Base-by-base conservation (phyloP, 2,113 vertebrate genomes). In the Notothenia coriiceps region DNA sequence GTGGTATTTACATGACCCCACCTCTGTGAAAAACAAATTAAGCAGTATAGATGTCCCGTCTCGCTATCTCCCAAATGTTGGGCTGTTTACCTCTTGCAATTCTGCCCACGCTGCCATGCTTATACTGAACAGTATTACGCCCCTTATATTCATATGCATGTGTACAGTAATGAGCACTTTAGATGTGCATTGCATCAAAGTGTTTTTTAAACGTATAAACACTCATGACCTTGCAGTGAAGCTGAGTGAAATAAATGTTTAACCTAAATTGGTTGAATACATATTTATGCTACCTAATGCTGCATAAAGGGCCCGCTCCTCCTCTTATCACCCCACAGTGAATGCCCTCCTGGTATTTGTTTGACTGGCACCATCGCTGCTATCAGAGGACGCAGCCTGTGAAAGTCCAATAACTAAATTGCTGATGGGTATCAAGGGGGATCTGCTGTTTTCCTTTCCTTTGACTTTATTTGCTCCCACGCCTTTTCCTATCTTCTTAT, bases 11-110 rank as follows among this genome's bases (percentile, higher is more conserved):
- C 82, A 74, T 83, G 82, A 88, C 77, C 69, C 65, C 88, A 80
- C 77, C 74, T 73, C 85, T 89, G 88, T 88, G 89, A 88, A 90
- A 89, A 90, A 88, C 74, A 84, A 89, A 90, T 88, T 81, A 82
- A 40, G 78, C 77, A 40, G 69, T 67, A 74, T 51, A 84, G 80
- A 83, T 83, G 80, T 83, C 60, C 63, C 17, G 62, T 71, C 69
- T 79, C 71, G 74, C 77, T 80, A 67, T 56, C 80, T 84, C 62
- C 59, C 66, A 73, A 75, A 11, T 29, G 79, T 57, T 65, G 55
- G 75, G 8, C 52, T 74, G 59, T 75, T 85, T 65, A 61, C 73
- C 72, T 85, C 60, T 89, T 82, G 69, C 40, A 44, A 70, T 84
- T 88, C 83, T 86, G 61, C 61, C 83, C 90, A 85, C 51, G 60